phyloP scores from a whole-genome alignment of 2,888 invertebrate species.

The Machimus rusticus region DNA sequence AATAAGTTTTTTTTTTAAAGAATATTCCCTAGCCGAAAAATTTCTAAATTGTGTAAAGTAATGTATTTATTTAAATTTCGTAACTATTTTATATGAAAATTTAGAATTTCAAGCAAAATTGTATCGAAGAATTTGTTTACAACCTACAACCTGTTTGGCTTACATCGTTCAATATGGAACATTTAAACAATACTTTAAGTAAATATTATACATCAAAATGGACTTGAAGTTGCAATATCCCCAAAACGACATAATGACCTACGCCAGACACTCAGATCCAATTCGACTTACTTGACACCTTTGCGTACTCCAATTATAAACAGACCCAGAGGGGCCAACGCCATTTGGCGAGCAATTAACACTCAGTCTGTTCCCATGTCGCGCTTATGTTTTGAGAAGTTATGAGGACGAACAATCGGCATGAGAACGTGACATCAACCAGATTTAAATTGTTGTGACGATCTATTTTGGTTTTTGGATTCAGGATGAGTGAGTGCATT shows the following conservation, averaged over 20 bases:
- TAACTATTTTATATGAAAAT: too few relatives aligned
- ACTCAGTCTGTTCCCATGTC: not conserved
- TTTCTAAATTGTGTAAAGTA: too few relatives aligned
- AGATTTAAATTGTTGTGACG: not conserved
- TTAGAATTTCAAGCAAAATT: too few relatives aligned
- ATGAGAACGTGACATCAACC: not conserved
- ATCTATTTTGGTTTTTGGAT: not conserved
- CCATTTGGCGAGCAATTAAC: not conserved
- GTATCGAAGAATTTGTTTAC: too few relatives aligned
- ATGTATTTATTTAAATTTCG: too few relatives aligned
- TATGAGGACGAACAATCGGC: not conserved
- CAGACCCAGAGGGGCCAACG: not conserved
- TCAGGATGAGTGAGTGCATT: not conserved
- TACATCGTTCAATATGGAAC: too few relatives aligned
- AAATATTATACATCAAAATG: not conserved
- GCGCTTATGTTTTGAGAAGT: not conserved
- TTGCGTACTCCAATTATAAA: not conserved
- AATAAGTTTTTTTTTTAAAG: too few relatives aligned
- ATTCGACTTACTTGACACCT: not conserved
- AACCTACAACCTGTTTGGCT: too few relatives aligned
- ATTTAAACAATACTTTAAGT: too few relatives aligned
- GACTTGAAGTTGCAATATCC: not conserved
- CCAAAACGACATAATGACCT: not conserved
- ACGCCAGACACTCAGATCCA: not conserved
- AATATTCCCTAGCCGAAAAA: too few relatives aligned